Conservation (phyloP, 2,888 invertebrate species). For the Tetheella fluctuosa region DNA sequence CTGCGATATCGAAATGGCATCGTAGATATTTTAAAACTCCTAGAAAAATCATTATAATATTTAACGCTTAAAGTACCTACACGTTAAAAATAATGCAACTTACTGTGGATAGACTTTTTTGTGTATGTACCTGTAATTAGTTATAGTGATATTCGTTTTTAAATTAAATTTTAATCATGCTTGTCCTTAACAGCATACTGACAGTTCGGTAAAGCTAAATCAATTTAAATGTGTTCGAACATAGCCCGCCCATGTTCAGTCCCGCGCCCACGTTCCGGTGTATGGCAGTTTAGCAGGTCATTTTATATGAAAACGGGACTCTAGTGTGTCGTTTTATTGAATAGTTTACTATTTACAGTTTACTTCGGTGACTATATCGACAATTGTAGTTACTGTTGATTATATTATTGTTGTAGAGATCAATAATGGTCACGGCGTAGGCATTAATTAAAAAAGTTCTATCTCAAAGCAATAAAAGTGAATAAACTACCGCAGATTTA, state of each 20-base stretch:
- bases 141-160: neutral
- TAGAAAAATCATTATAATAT: no score
- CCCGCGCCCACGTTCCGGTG: slow-evolving; percentile 4
- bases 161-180: no score
- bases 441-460: no score
- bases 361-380: neutral
- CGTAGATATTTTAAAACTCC: no score
- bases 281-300: slow-evolving; percentile 8
- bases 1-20: no score
- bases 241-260: neutral
- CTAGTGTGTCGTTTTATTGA: slow-evolving; percentile 7
- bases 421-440: no score
- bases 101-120: no score
- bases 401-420: neutral
- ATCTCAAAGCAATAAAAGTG: no score
- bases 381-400: neutral
- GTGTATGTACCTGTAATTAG: no score
- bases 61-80: no score
- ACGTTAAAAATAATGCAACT: no score
- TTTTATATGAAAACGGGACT: slow-evolving; percentile 14
- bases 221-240: neutral
- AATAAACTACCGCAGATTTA: no score
- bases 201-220: slow-evolving; percentile 2
- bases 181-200: neutral
- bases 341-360: neutral